phyloP scores from a whole-genome alignment of 2,888 invertebrate species.

The Rhaphigaster nebulosa region DNA sequence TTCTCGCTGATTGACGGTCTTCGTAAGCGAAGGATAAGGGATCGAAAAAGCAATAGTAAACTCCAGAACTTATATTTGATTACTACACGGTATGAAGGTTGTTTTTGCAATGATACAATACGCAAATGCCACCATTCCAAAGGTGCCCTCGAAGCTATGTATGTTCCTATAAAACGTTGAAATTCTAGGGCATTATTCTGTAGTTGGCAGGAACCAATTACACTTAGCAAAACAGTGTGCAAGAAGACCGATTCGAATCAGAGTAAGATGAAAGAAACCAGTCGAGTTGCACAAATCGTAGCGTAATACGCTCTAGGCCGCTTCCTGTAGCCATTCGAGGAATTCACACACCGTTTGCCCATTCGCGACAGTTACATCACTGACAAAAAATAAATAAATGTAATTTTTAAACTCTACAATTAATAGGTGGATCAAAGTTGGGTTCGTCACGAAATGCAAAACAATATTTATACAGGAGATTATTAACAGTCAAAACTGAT shows the following conservation, averaged over 20 bases:
- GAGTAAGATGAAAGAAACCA: background rate
- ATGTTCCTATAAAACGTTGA: background rate
- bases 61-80: background rate
- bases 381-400: background rate
- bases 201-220: background rate
- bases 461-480: too few species aligned
- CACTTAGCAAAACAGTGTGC: background rate
- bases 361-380: background rate
- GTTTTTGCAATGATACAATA: background rate
- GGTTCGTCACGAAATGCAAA: background rate
- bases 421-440: background rate
- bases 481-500: too few species aligned
- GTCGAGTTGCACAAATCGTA: background rate
- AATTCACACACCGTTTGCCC: background rate
- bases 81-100: background rate
- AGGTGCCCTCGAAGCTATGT: background rate
- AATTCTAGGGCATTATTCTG: background rate
- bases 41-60: background rate
- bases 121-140: background rate
- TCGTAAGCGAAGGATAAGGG: background rate
- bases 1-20: background rate
- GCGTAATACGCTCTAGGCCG: background rate
- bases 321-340: background rate
- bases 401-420: background rate
- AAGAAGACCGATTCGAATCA: slow-evolving; percentile 13